Evolutionary conservation across 1,140 invertebrate species (phyloP), one percentile per base, ranked within the genome.

Genomic region (Caerostris extrusa): DNA sequence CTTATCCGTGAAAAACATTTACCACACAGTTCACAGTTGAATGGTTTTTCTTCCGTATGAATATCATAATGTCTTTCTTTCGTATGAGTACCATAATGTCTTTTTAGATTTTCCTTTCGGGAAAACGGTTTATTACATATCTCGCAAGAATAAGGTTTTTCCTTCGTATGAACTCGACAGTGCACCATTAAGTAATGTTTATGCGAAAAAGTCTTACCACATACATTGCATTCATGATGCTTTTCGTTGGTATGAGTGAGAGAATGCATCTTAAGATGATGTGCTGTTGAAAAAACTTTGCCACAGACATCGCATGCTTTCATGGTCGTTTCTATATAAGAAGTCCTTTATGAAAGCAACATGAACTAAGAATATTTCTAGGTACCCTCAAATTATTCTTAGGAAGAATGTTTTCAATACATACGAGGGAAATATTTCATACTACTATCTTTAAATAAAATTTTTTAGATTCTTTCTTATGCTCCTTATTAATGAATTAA

Each of bases 111-210:
- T 94, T 67, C 60, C 93, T 50, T 61, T 55, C 7, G 3, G 7
- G 69, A 7, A 2, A 77, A 77, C 8, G n/a, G 3, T 77, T 19
- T 1, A 5, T 77, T 19, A 50, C 14, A 77, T 34, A n/a, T 77
- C n/a, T 77, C 69, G 8, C 17, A 77, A 34, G 6, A 50, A 69
- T 53, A 55, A 10, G 61, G 85, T 69, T 87, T 87, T n/a, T 93
- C 82, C 6, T 12, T 81, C 0, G 83, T 88, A 69, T 93, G 60
- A 88, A 69, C 55, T 12, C 8, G 4, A 57, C 14, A 12, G 55
- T 93, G 91, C 14, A 5, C 61, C 12, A 14, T 64, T 64, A 64
- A 14, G 12, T 14, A 5, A 17, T 64, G 17, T 17, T 64, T 64
- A 17, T 64, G 12, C 12, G 14, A 64, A 64, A 17, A 14, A 14